phyloP scores from a whole-genome alignment of 23 tunicate species.

The Ascidia mentula region DNA sequence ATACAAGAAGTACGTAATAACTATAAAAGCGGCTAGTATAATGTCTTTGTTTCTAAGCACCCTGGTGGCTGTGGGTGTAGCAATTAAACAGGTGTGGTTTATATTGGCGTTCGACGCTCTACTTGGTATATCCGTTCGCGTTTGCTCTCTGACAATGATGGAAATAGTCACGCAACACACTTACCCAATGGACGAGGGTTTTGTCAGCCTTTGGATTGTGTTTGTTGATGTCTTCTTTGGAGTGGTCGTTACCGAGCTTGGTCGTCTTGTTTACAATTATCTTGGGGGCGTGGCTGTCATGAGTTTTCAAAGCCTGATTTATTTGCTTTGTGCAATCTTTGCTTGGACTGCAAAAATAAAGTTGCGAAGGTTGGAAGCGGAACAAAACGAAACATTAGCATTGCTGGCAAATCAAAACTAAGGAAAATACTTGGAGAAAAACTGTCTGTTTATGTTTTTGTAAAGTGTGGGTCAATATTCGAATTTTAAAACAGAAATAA shows the following conservation, averaged over 20 bases:
- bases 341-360: neutral
- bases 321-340: neutral
- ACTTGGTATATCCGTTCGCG: neutral
- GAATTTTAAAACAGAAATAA: no score
- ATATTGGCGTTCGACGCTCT: neutral
- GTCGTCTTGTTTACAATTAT: neutral
- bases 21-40: neutral
- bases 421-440: no score
- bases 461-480: no score
- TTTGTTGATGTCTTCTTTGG: neutral
- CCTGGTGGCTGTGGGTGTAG: neutral
- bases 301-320: neutral
- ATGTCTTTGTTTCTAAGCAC: neutral
- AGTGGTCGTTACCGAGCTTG: neutral
- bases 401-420: neutral
- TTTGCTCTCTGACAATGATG: neutral
- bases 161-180: neutral
- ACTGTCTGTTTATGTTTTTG: no score
- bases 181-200: neutral
- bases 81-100: neutral
- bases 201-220: neutral
- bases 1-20: neutral
- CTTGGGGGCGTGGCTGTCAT: neutral
- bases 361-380: neutral
- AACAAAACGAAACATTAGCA: neutral